Base-by-base conservation (phyloP, 2,797 vertebrate genomes). In the Coregonus ussuriensis region DNA sequence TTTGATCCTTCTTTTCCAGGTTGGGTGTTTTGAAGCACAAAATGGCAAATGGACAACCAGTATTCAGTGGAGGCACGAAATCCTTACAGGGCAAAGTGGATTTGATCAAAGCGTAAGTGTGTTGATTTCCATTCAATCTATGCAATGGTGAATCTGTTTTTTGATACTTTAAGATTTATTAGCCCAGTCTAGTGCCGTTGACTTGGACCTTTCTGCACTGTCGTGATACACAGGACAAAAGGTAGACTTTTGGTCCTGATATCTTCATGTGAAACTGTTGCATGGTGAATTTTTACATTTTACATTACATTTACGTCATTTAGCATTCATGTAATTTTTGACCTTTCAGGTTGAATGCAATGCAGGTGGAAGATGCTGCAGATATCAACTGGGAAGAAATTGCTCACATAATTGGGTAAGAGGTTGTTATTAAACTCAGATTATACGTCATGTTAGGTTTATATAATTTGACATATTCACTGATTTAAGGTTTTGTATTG, bases 331-430 rank as follows among this genome's bases (percentile, higher is more conserved):
- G 6, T 29, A 13, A 21, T 25, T 6, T 16, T 69, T 70, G 6
- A 16, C 16, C 37, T 37, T 70, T 21, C n/a, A 70, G 68, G 68
- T 47, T 70, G 35, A 6, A 51, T 47, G 68, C 37, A 18, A n/a
- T 51, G 35, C 35, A 70, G 68, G 37, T 70, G 9, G 68, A 70
- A 41, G 68, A 70, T 47, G 15, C n/a, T 7, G 35, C 68, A 6
- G 68, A 70, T 7, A 70, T 70, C 68, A 9, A 70, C 68, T 70
- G 68, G 68, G 68, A 70, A 7, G 5, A 70, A 11, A 18, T 70
- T 16, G 68, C 68, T n/a, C 14, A n/a, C 16, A 51, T 9, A 16
- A 70, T 70, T 15, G 68, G 68, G 68, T 70, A 18, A 70, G 68
- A 33, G 59, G 14, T 54, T 54, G 59, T 62, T 25, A 63, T 63